A percentile compares a stretch with the other conserved stretches of the same genome.
These are phyloP conservation scores for Pipistrellus pipistrellus DNA, from an alignment of 2,797 vertebrate genomes.

Conservation along the genomic window DNA sequence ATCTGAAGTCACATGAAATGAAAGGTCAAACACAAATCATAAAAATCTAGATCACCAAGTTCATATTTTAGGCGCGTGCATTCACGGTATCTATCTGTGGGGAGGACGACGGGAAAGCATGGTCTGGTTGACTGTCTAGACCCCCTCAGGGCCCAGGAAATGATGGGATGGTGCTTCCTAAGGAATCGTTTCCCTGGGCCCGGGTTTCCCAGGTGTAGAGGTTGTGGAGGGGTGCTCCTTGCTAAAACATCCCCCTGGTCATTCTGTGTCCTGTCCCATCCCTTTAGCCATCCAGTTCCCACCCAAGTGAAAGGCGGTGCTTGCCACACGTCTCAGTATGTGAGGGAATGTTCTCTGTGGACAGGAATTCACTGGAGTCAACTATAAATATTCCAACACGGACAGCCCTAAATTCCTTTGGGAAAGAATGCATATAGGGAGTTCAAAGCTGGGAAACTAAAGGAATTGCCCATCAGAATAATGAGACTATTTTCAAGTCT, in stretches of 20 bases:
- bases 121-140: neutral
- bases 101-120: neutral
- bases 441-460: neutral
- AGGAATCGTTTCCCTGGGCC: neutral
- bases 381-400: neutral
- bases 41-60: neutral
- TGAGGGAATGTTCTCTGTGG: neutral
- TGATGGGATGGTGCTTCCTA: neutral
- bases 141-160: neutral
- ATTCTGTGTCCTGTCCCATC: neutral
- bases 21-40: conserved; percentile 19
- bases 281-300: too few relatives aligned
- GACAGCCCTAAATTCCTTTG: neutral
- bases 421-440: neutral
- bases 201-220: neutral
- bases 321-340: neutral
- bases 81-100: neutral
- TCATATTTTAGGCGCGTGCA: neutral
- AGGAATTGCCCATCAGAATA: neutral
- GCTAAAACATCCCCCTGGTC: neutral
- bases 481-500: neutral
- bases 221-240: neutral
- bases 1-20: neutral
- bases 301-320: neutral
- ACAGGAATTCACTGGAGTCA: neutral